Base-by-base conservation (phyloP, 2,888 invertebrate species). In the Polia nebulosa region DNA sequence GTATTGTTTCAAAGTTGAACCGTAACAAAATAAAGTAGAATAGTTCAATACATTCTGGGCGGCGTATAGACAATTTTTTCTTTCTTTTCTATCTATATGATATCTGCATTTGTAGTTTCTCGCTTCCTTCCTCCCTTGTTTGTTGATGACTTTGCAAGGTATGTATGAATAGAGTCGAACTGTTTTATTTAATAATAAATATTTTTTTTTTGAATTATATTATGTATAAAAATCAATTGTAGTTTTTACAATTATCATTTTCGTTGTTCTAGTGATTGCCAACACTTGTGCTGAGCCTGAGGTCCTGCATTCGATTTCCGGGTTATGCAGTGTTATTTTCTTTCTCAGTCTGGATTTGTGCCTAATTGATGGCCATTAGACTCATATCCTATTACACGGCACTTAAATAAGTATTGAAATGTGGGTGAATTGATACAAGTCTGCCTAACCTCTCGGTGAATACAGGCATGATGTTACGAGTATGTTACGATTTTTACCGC, bases 31-130 rank as follows among this genome's bases (percentile, higher is more conserved):
- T 41, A 62, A 72, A 68, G 60, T 57, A 51, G 41, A 64, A 57
- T 78, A 69, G 49, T 69, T 57, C 59, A 61, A 60, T 76, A 69
- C 49, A 53, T 53, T 73, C 73, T 57, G 45, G 20, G 22, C 59
- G 32, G 34, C 41, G 41, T 22, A 34, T 7, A 32, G 8, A 55
- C 9, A 36, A 7, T 32, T 5, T 22, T 36, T 27, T 49, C 11
- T 9, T 39, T 32, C 44, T 45, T 76, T 49, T 76, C 20, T 66
- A 41, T 58, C 63, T 62, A 9, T 68, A 58, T 68, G 63, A 68
- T 69, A 64, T 76, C 63, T 72, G 63, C 76, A 69, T 78, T 73
- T 59, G 45, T 73, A 61, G 61, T 59, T 76, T 77, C 62, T 45
- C 78, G 58, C 51, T 77, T 41, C 51, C 67, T 56, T 62, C 47